Conservation (phyloP, 2,797 vertebrate genomes). For the Rhabdomys pumilio region DNA sequence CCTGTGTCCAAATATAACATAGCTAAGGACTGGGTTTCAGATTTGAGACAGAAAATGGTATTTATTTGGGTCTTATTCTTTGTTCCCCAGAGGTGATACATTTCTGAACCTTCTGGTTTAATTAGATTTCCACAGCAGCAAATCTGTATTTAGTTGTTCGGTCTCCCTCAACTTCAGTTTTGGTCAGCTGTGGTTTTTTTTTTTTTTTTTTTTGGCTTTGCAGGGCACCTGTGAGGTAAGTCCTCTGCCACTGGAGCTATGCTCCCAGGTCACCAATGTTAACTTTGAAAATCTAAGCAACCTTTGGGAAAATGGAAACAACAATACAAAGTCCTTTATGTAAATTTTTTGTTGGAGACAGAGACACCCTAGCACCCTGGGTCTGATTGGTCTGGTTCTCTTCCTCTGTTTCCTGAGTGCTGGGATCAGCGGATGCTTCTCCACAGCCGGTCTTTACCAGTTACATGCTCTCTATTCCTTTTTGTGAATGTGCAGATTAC, state of each 20-base stretch:
- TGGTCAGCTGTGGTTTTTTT: not conserved
- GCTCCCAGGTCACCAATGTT: no score
- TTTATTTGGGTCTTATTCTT: not conserved
- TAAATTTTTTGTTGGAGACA: not conserved
- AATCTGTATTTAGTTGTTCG: not conserved
- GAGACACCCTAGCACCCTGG: no score
- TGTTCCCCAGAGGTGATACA: not conserved
- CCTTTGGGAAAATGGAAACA: constrained; percentile 16
- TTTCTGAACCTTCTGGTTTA: constrained; percentile 42
- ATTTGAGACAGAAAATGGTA: constrained; percentile 1
- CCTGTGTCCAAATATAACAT: not conserved
- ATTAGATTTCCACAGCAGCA: not conserved
- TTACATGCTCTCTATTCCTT: no score
- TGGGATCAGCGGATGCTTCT: not conserved
- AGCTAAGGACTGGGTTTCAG: not conserved
- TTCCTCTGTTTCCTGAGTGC: not conserved
- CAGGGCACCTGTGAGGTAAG: not conserved
- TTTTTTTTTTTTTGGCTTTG: not conserved
- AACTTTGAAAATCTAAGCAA: constrained; percentile 1
- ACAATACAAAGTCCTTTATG: not conserved
- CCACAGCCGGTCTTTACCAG: not conserved
- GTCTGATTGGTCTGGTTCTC: not conserved
- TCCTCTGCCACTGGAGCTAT: not conserved
- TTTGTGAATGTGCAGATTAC: not conserved
- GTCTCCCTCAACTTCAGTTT: not conserved